These are phyloP conservation scores for Trididemnum clinides DNA, from an alignment of 23 tunicate genomes.

Conservation along the genomic window DNA sequence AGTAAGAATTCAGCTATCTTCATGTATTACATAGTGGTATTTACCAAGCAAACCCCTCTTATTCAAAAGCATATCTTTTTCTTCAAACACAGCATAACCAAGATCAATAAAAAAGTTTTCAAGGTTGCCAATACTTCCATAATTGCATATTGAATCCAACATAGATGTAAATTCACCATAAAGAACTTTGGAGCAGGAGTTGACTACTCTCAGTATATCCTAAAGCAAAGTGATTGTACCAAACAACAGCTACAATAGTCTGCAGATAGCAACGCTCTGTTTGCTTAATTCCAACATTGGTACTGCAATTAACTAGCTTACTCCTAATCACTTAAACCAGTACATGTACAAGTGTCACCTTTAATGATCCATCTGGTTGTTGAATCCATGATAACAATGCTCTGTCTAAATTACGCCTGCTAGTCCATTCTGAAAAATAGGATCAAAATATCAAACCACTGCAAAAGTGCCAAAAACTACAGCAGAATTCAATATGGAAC, in stretches of 20 bases:
- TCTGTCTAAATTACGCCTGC: conserved; percentile 65
- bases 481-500: too few relatives aligned
- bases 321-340: too few relatives aligned
- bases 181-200: conserved; percentile 57
- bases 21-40: too few relatives aligned
- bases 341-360: too few relatives aligned
- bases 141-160: conserved; percentile 54
- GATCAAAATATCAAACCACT: too few relatives aligned
- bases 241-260: too few relatives aligned
- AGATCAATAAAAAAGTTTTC: conserved; percentile 64
- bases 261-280: too few relatives aligned
- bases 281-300: too few relatives aligned
- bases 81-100: conserved; percentile 24
- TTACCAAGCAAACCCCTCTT: conserved; percentile 61
- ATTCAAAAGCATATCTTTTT: conserved; percentile 39
- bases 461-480: too few relatives aligned
- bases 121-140: conserved; percentile 36
- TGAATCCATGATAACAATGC: conserved; percentile 73
- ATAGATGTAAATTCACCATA: conserved; percentile 35
- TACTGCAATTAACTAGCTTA: too few relatives aligned
- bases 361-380: conserved; percentile 76
- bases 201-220: conserved; percentile 65
- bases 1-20: too few relatives aligned
- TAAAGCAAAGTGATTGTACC: conserved; percentile 12
- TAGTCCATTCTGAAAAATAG: conserved; percentile 26